These are phyloP conservation scores for Hyppa rectilinea DNA, from an alignment of 2,888 invertebrate species.

Conservation along the genomic window DNA sequence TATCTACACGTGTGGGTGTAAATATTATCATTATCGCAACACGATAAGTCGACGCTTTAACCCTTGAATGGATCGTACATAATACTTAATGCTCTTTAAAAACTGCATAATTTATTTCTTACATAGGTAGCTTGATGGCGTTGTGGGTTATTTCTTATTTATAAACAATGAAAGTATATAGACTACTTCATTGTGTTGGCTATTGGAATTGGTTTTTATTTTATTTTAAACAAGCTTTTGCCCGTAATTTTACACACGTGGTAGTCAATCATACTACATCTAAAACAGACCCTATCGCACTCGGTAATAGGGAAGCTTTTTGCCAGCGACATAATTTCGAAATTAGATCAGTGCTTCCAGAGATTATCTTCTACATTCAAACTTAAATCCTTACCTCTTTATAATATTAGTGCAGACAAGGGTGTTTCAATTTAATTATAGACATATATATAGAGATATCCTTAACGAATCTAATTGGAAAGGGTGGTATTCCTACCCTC, in stretches of 20 bases:
- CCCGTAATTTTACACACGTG: not conserved
- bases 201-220: not conserved
- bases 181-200: too few species aligned
- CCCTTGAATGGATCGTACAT: conserved; percentile 61
- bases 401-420: not conserved
- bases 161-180: not conserved
- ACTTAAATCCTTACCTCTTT: not conserved
- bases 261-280: not conserved
- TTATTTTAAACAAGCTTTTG: not conserved
- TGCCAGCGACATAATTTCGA: not conserved
- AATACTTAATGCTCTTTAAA: conserved; percentile 51
- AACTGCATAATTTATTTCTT: conserved; percentile 17
- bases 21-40: conserved; percentile 63
- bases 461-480: not conserved
- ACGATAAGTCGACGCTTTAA: conserved; percentile 64
- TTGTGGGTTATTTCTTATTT: not conserved
- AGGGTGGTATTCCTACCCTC: not conserved
- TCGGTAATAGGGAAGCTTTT: not conserved
- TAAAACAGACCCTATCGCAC: not conserved
- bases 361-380: not conserved
- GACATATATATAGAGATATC: not conserved
- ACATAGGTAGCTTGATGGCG: not conserved
- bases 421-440: not conserved
- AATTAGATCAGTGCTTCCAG: not conserved
- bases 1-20: conserved; percentile 66